Conservation (phyloP, 2,797 vertebrate species). For the Gallinago stenura region DNA sequence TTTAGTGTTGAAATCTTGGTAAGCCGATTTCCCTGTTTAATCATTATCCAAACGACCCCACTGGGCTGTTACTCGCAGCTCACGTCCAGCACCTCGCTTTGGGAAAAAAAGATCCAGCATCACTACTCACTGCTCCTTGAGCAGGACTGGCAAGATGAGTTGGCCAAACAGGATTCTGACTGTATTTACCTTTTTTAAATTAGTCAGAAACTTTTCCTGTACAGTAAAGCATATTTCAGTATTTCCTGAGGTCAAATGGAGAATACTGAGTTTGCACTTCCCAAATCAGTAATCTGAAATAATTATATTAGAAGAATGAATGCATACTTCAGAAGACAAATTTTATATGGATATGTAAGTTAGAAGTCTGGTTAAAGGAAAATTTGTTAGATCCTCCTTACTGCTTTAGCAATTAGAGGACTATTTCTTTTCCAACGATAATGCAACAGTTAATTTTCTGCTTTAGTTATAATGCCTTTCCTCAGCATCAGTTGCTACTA, state of each 20-base stretch:
- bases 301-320: neutral
- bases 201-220: neutral
- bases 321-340: neutral
- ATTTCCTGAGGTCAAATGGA: neutral
- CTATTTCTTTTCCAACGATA: neutral
- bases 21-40: neutral
- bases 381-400: neutral
- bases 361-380: neutral
- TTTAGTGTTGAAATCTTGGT: accelerated
- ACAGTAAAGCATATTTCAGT: neutral
- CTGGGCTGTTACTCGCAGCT: neutral
- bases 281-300: neutral
- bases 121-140: neutral
- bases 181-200: neutral
- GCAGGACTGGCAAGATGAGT: neutral
- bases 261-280: neutral
- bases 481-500: slow-evolving; percentile 15
- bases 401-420: neutral
- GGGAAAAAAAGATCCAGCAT: neutral
- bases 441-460: neutral
- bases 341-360: neutral
- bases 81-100: neutral
- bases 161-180: neutral
- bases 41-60: neutral
- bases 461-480: neutral